Evolutionary conservation across 2,888 invertebrate species (phyloP), one percentile per base, ranked within the genome.

Genomic region (Hypomecis atomaria): DNA sequence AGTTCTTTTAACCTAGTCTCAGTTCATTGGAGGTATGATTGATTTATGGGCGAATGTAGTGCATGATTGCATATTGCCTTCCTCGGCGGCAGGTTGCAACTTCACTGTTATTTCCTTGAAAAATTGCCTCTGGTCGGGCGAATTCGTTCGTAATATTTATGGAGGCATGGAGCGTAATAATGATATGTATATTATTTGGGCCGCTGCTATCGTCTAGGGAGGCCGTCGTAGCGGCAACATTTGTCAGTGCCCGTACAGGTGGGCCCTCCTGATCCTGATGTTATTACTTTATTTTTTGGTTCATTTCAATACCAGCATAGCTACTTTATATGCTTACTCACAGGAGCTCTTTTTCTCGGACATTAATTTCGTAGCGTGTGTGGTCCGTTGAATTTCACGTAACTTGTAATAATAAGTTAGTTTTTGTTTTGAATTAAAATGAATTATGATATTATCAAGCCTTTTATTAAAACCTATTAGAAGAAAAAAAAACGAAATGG

Each of bases 161-260:
- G 87, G 78, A 85, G 79, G 82, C 84, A 82, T 78, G 84, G 79
- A 79, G 84, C 81, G 79, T 83, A 88, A 85, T 89, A 89, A 90
- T 89, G 87, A 89, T 88, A 89, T 89, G 90, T 89, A 89, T 88
- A 87, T 88, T 88, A 88, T 90, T 89, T 87, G 88, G 87, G 85
- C 78, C 67, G 75, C 78, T 78, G 72, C 74, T 76, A 72, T 80
- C 76, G 80, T 78, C 77, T 77, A 75, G 84, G 84, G 83, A 84
- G 78, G 73, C 67, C 70, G 69, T 69, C 65, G 77, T 78, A 78
- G 78, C 82, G 78, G 81, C 78, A 80, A 82, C 86, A 90, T 92
- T 91, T 90, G 88, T 92, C 90, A 90, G 85, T 84, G 87, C 82
- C 83, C 75, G 79, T 81, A 78, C 87, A 88, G 89, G 91, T 91